Evolutionary conservation across 1,140 invertebrate species (phyloP).

Genomic region (Galendromus occidentalis): DNA sequence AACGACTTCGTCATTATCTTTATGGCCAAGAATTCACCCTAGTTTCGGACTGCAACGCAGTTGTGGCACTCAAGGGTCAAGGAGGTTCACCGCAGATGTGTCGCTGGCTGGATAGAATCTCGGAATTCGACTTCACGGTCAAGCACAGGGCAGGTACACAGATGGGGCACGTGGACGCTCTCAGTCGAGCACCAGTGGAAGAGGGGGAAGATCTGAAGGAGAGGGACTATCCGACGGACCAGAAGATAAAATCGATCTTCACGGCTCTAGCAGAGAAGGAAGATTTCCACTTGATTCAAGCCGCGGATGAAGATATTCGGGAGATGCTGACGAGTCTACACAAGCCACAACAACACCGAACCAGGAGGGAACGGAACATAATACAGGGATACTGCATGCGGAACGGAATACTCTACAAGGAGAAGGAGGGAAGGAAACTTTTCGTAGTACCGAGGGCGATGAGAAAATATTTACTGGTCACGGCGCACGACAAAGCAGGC

Average conservation of each 20-base stretch:
- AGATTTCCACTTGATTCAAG: background rate
- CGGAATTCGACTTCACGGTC: background rate
- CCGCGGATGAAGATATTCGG: background rate
- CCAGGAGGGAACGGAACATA: background rate
- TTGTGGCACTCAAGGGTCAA: background rate
- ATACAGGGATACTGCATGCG: background rate
- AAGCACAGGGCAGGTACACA: background rate
- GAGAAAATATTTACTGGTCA: background rate
- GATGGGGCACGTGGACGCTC: background rate
- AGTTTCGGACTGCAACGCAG: slow-evolving; percentile 10
- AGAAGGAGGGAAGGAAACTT: background rate
- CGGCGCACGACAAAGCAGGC: background rate
- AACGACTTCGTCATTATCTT: slow-evolving; percentile 34
- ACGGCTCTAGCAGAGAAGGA: background rate
- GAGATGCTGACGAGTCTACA: background rate
- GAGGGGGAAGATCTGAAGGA: background rate
- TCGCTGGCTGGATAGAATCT: background rate
- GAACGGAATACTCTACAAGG: background rate
- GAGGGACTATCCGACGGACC: background rate
- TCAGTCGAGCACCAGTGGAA: background rate
- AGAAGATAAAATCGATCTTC: background rate
- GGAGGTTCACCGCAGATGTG: slow-evolving; percentile 8
- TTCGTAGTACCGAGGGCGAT: background rate
- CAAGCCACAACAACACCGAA: background rate
- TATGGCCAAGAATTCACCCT: slow-evolving; percentile 19